phyloP scores from a whole-genome alignment of 2,797 vertebrate genomes.

The Cetoscarus ocellatus region DNA sequence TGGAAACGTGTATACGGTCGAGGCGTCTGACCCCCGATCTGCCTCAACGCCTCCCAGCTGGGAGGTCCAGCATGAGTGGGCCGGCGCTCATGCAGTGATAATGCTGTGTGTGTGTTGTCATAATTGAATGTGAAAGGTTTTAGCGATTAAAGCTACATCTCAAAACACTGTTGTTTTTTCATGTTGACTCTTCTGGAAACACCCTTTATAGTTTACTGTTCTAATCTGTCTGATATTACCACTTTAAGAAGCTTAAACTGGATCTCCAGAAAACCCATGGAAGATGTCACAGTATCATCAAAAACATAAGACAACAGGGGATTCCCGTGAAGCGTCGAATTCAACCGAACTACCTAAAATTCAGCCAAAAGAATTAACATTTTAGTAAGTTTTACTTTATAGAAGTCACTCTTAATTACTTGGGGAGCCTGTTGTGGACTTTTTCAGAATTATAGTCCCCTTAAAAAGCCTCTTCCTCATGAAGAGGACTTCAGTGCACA shows the following conservation, averaged over 20 bases:
- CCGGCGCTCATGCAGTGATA: slow-evolving; percentile 20
- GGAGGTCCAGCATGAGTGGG: slow-evolving; percentile 16
- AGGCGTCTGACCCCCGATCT: slow-evolving; percentile 56
- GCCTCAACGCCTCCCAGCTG: slow-evolving; percentile 48
- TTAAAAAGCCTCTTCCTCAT: no score
- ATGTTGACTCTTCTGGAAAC: slow-evolving; percentile 9
- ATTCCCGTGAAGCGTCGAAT: no score
- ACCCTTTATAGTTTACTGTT: neutral
- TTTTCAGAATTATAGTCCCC: no score
- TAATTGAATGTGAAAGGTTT: slow-evolving; percentile 30
- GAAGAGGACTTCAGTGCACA: no score
- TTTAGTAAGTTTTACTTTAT: no score
- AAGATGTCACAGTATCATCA: neutral
- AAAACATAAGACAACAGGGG: no score
- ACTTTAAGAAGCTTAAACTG: slow-evolving; percentile 9
- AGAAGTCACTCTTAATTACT: no score
- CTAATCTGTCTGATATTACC: neutral
- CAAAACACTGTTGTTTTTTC: slow-evolving; percentile 12
- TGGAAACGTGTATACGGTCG: slow-evolving; percentile 15
- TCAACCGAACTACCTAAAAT: no score
- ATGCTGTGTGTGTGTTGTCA: slow-evolving; percentile 22
- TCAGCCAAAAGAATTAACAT: no score
- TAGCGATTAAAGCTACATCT: slow-evolving; percentile 15
- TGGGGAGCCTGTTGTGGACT: no score
- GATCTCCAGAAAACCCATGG: slow-evolving; percentile 3